Evolutionary conservation across 92 coral and sea anemone genomes (phyloP).

Genomic region (Epizoanthus rinbou): DNA sequence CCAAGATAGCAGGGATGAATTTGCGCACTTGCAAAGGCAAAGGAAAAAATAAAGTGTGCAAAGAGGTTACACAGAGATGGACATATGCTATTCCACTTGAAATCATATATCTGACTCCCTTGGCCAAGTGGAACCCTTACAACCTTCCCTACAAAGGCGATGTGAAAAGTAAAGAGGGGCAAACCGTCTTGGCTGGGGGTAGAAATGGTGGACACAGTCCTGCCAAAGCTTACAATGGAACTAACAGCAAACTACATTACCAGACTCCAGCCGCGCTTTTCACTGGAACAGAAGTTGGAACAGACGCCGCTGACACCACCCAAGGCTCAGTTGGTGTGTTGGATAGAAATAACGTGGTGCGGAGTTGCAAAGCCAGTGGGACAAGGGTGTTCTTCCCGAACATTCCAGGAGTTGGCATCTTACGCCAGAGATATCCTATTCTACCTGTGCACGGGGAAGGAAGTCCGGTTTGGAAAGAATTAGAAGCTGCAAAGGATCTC

Average conservation of each 20-base stretch:
- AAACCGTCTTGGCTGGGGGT: conserved; percentile 59
- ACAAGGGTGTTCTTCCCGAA: conserved; percentile 27
- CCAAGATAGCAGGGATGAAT: conserved; percentile 83
- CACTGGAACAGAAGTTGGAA: conserved; percentile 56
- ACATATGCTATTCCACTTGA: conserved; percentile 86
- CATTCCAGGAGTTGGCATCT: conserved; percentile 20
- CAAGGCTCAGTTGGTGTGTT: conserved; percentile 60
- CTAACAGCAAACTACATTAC: conserved; percentile 58
- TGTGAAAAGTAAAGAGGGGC: conserved; percentile 31
- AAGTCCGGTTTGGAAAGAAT: conserved; percentile 49
- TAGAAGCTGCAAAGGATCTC: conserved; percentile 40
- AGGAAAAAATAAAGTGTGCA: conserved; percentile 36
- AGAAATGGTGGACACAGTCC: conserved; percentile 49
- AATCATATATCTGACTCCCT: conserved; percentile 76
- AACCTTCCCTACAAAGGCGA: conserved; percentile 77
- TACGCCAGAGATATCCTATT: conserved; percentile 45
- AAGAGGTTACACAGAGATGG: conserved; percentile 59
- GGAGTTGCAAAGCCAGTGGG: conserved; percentile 14
- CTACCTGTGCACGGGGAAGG: conserved; percentile 62
- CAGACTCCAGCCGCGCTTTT: conserved; percentile 61
- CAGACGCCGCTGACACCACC: conserved; percentile 77
- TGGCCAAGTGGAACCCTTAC: conserved; percentile 79
- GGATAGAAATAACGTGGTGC: conserved; percentile 52
- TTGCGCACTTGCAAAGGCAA: conserved; percentile 54
- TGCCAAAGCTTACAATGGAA: conserved; percentile 66